phyloP scores from a whole-genome alignment of 2,888 invertebrate species.

The Antheraea assamensis region DNA sequence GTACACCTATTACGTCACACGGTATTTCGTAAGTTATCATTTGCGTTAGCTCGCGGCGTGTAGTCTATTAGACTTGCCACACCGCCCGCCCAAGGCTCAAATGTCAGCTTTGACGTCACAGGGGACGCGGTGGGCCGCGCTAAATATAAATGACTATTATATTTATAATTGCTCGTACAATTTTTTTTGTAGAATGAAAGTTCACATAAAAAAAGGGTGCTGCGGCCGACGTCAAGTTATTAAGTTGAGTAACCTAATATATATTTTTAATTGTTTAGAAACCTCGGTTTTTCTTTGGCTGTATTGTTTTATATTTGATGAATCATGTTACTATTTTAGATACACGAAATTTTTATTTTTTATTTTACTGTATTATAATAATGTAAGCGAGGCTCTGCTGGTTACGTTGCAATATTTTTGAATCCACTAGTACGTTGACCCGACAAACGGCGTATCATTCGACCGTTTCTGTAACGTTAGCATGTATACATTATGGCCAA shows the following conservation, averaged over 20 bases:
- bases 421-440: neutral
- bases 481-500: neutral
- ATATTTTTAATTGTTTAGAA: neutral
- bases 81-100: slow-evolving; percentile 44
- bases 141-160: slow-evolving; percentile 57
- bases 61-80: slow-evolving; percentile 22
- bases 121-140: slow-evolving; percentile 52
- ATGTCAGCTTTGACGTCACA: slow-evolving; percentile 78
- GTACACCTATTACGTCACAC: slow-evolving; percentile 20
- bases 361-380: neutral
- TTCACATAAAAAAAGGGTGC: neutral
- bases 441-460: neutral
- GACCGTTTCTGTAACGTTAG: neutral
- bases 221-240: neutral
- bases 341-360: neutral
- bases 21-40: slow-evolving; percentile 19
- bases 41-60: slow-evolving; percentile 18
- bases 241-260: neutral
- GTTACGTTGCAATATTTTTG: neutral
- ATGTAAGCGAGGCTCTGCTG: neutral
- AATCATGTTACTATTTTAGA: neutral
- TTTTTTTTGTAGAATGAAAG: neutral
- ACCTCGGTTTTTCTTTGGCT: neutral
- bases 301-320: neutral
- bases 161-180: slow-evolving; percentile 14